Evolutionary conservation across 2,797 vertebrate species (phyloP), one percentile per base, ranked within the genome.

Genomic region (Cephalopachus bancanus): DNA sequence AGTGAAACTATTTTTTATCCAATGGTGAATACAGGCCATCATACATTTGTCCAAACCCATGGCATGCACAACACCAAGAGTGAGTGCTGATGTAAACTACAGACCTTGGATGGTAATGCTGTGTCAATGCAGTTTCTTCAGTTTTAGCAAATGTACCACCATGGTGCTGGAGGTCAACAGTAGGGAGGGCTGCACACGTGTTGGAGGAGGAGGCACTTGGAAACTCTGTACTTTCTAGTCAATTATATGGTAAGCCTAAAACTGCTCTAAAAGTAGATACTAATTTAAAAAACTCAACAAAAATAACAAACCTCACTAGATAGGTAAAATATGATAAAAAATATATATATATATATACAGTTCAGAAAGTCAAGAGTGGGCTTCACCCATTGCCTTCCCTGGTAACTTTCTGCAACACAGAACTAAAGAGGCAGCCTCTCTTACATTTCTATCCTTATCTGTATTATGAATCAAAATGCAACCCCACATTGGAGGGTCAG

Each of bases 151-250:
- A 74, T 7, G 1, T 5, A 30, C 37, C 49, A 51, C 16, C 26
- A 5, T 53, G 30, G 2, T 49, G 57, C 5, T 2, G 60, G 57
- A 55, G 10, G 30, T 9, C 33, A 16, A 55, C 2, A 17, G 17
- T 62, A 6, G 30, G 16, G 5, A 28, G 22, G 5, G 15, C 6
- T 69, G 3, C 57, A 7, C 0, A 5, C 17, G 8, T 51, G 0
- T 59, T 24, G 12, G 16, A 26, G 44, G 3, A 57, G 14, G 37
- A 20, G 10, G 6, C 30, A 11, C n/a, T 30, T 33, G 19, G 33
- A 2, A 33, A 28, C 30, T 33, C 12, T 60, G 51, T 51, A 30
- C 7, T 5, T 71, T 81, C 69, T n/a, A 9, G 4, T 51, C 49
- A 83, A 22, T 78, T 91, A 57, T 78, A 5, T 5, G 62, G 5